Evolutionary conservation across 1,140 invertebrate species (phyloP).

Genomic region (Leptinotarsa texana): DNA sequence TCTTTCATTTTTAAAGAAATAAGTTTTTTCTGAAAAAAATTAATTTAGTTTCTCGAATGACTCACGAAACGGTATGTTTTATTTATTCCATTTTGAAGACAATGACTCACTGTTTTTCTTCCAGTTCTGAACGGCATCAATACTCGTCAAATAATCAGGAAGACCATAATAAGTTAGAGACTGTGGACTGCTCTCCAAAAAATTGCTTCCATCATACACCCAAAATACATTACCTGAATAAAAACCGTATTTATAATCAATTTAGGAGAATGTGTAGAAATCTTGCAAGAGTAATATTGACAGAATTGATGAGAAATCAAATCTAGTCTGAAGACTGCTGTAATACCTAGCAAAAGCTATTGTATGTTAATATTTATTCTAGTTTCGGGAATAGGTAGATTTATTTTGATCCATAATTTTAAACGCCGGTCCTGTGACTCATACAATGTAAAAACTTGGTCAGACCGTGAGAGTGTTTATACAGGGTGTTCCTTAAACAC

Average conservation of each 20-base stretch:
- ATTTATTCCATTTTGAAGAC: not conserved
- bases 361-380: too few species aligned
- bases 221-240: constrained; percentile 67
- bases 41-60: not conserved
- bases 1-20: constrained; percentile 63
- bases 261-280: not conserved
- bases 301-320: too few species aligned
- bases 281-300: too few species aligned
- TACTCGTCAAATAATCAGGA: constrained; percentile 63
- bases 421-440: too few species aligned
- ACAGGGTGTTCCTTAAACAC: too few species aligned
- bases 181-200: constrained; percentile 61
- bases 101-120: constrained; percentile 56
- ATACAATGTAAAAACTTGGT: too few species aligned
- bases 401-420: too few species aligned
- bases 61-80: too few species aligned
- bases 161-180: constrained; percentile 66
- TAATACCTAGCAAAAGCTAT: too few species aligned
- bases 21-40: constrained; percentile 57
- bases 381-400: too few species aligned
- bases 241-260: not conserved
- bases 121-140: constrained; percentile 74
- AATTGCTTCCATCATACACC: constrained; percentile 66
- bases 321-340: too few species aligned
- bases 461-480: too few species aligned